Evolutionary conservation across 1,140 invertebrate species (phyloP), one percentile per base, ranked within the genome.

Genomic region (Eurosta solidaginis): DNA sequence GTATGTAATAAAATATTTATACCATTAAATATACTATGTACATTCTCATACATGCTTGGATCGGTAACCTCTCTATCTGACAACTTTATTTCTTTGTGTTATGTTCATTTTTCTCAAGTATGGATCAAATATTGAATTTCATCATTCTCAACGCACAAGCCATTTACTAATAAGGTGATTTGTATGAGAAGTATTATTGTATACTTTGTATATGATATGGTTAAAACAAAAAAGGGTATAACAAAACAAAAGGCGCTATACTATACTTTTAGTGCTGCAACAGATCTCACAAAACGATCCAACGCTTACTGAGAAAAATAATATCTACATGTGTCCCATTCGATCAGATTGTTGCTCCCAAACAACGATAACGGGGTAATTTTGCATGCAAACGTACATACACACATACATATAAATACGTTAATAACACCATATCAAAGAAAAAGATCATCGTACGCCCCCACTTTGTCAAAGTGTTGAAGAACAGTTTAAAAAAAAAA

Each of bases 51-150:
- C 54, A 59, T 33, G n/a, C n/a, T n/a, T n/a, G n/a, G n/a, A n/a
- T n/a, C n/a, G n/a, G n/a, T n/a, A 3, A 1, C 17, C 27, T 5
- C 12, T 2, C 27, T 59, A 59, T 59, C 54, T 59, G 54, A 14
- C 7, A 14, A 33, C 54, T 59, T 59, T 29, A 59, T 54, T 9
- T 22, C 27, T 12, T 59, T 59, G 1, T 36, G 27, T 33, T 59
- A 3, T 22, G 27, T 59, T 10, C 14, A 14, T 59, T 59, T 59
- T 59, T 29, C 14, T 29, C 12, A 33, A 17, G 20, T 59, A 12
- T 59, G 29, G 25, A 59, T 29, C 54, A 59, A 25, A 59, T 59
- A 20, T 59, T 59, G 54, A 59, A 59, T 59, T 59, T 59, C 25
- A 17, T 33, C 9, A 59, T 59, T 33, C 27, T 25, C 54, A 14